Evolutionary conservation across 2,797 vertebrate genomes (phyloP).

Genomic region (Poliocrania exsul): DNA sequence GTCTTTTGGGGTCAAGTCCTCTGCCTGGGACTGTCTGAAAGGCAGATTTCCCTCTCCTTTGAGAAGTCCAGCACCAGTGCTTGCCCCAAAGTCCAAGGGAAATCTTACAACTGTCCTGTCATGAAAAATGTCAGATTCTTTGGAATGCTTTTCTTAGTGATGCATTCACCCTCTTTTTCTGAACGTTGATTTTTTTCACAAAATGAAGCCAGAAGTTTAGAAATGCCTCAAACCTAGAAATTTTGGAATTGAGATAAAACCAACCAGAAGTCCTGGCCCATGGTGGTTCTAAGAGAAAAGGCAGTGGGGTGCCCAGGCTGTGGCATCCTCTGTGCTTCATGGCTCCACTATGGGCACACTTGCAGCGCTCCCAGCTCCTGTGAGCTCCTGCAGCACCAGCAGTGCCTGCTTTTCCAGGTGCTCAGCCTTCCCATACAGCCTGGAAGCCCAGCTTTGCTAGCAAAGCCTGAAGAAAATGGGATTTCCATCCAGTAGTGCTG

Average conservation of each 20-base stretch:
- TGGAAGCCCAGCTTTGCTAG: background rate
- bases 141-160: background rate
- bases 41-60: background rate
- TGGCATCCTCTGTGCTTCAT: accelerated
- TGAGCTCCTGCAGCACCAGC: background rate
- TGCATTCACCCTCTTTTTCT: background rate
- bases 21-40: background rate
- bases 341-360: background rate
- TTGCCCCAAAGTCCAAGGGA: background rate
- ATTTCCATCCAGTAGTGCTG: background rate
- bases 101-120: background rate
- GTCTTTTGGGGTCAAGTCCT: background rate
- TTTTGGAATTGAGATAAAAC: background rate
- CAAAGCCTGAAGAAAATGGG: background rate
- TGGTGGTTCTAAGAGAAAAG: background rate
- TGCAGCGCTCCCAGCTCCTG: background rate
- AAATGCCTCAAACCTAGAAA: background rate
- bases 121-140: background rate
- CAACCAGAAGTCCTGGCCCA: background rate
- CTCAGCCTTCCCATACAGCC: background rate
- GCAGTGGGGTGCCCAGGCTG: background rate
- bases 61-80: background rate
- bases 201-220: background rate
- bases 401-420: background rate
- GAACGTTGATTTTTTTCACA: background rate